Conservation (phyloP, 2,888 invertebrate species). For the Diabrotica balteata region DNA sequence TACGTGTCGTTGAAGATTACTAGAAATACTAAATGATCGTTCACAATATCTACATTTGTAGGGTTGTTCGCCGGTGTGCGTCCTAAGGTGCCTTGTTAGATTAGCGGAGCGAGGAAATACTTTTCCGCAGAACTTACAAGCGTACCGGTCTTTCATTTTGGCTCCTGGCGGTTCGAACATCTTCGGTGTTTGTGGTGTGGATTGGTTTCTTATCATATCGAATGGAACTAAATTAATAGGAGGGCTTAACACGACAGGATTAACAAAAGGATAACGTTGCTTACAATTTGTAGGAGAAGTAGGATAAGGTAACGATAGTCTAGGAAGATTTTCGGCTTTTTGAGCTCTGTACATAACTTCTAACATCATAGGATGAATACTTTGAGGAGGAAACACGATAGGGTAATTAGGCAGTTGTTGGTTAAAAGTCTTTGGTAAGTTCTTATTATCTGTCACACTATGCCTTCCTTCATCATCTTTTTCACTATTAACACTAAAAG, state of each 20-base stretch:
- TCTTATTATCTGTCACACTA: slow-evolving; percentile 47
- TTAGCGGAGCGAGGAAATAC: slow-evolving; percentile 98
- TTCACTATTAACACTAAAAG: slow-evolving; percentile 58
- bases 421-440: slow-evolving; percentile 51
- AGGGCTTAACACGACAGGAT: slow-evolving; percentile 59
- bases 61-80: slow-evolving; percentile 98
- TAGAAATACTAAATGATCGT: slow-evolving; percentile 97
- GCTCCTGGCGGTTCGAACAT: slow-evolving; percentile 64
- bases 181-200: slow-evolving; percentile 54
- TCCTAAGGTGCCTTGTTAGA: slow-evolving; percentile 93
- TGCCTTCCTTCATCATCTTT: slow-evolving; percentile 55
- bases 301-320: slow-evolving; percentile 68
- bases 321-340: slow-evolving; percentile 65
- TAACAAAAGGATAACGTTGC: slow-evolving; percentile 61
- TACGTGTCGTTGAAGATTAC: slow-evolving; percentile 97
- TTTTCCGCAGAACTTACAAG: slow-evolving; percentile 97
- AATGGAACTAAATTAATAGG: slow-evolving; percentile 64
- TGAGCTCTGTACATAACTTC: slow-evolving; percentile 73
- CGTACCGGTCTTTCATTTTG: slow-evolving; percentile 87
- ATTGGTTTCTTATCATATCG: slow-evolving; percentile 64
- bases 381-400: slow-evolving; percentile 67
- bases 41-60: slow-evolving; percentile 99
- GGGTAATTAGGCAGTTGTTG: slow-evolving; percentile 58
- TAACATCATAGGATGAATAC: slow-evolving; percentile 74
- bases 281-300: slow-evolving; percentile 61